Conservation (phyloP, 2,113 vertebrate genomes). For the Neolamprologus kungweensis region DNA sequence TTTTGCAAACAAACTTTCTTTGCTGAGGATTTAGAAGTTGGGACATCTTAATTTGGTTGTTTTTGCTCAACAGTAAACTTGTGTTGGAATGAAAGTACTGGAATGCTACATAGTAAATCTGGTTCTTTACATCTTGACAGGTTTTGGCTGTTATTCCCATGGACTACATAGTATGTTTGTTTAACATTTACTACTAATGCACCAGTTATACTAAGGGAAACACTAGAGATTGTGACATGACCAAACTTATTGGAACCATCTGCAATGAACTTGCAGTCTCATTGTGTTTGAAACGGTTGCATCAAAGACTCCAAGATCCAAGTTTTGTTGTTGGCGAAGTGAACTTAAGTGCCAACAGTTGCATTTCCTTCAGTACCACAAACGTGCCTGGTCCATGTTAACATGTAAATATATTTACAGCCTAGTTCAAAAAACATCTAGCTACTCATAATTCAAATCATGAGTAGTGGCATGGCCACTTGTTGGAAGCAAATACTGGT, state of each 20-base stretch:
- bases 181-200: neutral
- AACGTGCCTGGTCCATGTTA: neutral
- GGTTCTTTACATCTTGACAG: neutral
- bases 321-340: neutral
- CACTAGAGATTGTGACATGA: neutral
- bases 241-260: neutral
- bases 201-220: neutral
- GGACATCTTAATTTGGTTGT: neutral
- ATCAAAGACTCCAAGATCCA: neutral
- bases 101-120: neutral
- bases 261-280: neutral
- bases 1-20: neutral
- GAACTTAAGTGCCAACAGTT: neutral
- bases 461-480: neutral
- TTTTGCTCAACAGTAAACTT: neutral
- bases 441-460: neutral
- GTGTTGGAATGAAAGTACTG: neutral
- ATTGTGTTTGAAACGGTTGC: neutral
- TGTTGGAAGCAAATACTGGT: neutral
- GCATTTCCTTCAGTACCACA: neutral
- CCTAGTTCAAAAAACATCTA: neutral
- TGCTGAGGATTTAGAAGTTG: conserved; percentile 26
- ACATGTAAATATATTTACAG: neutral
- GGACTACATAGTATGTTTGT: neutral
- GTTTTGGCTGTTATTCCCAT: neutral